phyloP scores from a whole-genome alignment of 2,797 vertebrate species.

The Geotria australis region DNA sequence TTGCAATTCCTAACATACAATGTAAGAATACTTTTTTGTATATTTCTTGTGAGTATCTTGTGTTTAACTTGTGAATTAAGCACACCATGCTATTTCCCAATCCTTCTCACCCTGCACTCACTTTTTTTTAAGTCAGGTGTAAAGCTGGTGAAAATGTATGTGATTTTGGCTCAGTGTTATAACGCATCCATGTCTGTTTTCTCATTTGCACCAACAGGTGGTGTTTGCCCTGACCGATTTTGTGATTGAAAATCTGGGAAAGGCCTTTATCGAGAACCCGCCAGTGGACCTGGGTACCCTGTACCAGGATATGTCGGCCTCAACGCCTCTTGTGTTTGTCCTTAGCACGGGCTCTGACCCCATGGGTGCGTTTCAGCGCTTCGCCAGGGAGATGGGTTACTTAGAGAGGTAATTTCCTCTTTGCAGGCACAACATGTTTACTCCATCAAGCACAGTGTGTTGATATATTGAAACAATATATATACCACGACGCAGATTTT shows the following conservation, averaged over 20 bases:
- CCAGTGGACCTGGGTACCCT: slow-evolving; percentile 31
- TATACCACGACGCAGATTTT: neutral
- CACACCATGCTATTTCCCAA: no score
- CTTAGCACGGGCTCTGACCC: slow-evolving; percentile 43
- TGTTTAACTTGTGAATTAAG: no score
- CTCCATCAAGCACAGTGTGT: neutral
- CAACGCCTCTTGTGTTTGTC: slow-evolving; percentile 29
- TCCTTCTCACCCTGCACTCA: no score
- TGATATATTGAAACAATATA: neutral
- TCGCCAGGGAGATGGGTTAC: slow-evolving; percentile 27
- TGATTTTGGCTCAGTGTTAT: neutral
- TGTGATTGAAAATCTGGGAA: slow-evolving; percentile 25
- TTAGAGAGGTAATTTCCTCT: slow-evolving; percentile 16
- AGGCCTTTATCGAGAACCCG: slow-evolving; percentile 32
- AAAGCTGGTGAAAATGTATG: no score
- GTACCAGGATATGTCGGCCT: slow-evolving; percentile 23
- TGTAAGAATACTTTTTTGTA: no score
- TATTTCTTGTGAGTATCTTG: no score
- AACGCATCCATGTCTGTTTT: slow-evolving; percentile 1
- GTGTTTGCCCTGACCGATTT: slow-evolving; percentile 32
- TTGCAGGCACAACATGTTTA: slow-evolving; percentile 1
- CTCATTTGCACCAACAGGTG: slow-evolving; percentile 12
- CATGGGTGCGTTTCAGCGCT: slow-evolving; percentile 41
- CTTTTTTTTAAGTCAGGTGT: neutral
- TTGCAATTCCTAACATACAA: no score